Evolutionary conservation across 1,140 invertebrate species (phyloP).

Genomic region (Heliconius hewitsoni): DNA sequence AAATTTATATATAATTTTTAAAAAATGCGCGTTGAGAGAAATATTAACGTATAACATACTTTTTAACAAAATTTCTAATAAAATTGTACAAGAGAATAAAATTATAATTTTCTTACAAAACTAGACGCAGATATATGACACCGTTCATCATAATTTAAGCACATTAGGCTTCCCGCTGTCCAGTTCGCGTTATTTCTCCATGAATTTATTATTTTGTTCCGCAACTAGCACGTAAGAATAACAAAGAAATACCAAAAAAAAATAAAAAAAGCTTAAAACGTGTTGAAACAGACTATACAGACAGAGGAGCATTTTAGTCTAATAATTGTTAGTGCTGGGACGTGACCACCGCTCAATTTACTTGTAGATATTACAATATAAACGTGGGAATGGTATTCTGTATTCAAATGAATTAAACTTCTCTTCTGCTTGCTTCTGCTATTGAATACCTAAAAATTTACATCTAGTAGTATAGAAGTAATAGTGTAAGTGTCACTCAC

Average conservation of each 20-base stretch:
- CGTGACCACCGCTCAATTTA: background rate
- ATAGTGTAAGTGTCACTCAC: no score
- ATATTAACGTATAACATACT: no score
- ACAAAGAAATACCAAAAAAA: background rate
- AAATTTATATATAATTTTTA: no score
- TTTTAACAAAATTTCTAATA: background rate
- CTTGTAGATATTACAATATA: no score
- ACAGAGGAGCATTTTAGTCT: background rate
- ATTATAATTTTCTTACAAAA: conserved; percentile 1
- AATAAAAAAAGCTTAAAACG: background rate
- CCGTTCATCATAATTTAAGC: conserved; percentile 12
- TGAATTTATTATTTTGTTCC: conserved; percentile 13
- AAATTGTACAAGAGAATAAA: conserved; percentile 9
- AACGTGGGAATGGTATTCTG: no score
- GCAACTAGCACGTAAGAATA: background rate
- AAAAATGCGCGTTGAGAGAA: no score
- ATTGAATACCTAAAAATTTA: no score
- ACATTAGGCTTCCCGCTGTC: conserved; percentile 13
- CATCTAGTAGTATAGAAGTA: no score
- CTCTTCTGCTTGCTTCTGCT: no score
- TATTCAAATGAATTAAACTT: no score
- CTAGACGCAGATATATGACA: conserved; percentile 10
- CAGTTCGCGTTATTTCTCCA: background rate
- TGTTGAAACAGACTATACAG: background rate
- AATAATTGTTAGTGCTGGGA: background rate